A percentile compares a stretch with the other conserved stretches of the same genome.
Evolutionary conservation across 1,140 invertebrate genomes (phyloP).

Genomic region (fruit fly (Drosophila melanogaster)): DNA sequence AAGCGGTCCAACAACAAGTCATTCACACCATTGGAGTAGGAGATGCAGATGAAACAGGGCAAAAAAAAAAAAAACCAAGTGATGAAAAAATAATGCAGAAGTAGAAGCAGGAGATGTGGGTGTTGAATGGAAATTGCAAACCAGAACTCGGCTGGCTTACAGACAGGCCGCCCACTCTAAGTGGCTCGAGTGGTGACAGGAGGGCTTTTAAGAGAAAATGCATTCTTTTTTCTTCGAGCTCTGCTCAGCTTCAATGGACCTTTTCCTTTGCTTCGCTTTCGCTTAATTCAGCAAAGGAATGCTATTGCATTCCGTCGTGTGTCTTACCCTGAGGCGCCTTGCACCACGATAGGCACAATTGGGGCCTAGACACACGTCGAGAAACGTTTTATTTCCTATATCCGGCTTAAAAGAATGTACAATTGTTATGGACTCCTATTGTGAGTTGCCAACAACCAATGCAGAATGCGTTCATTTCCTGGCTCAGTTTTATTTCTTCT

Average conservation of each 20-base stretch:
- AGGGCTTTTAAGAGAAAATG: conserved; percentile 18
- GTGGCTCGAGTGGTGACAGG: conserved; percentile 41
- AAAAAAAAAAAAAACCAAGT: conserved; percentile 1
- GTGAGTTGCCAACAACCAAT: not conserved
- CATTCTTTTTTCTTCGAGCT: not conserved
- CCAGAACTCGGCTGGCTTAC: conserved; percentile 14
- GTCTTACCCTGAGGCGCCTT: not conserved
- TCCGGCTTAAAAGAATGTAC: not conserved
- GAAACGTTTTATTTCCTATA: conserved; percentile 7
- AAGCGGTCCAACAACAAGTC: conserved; percentile 55
- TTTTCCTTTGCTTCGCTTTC: conserved; percentile 14
- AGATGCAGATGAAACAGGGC: not conserved
- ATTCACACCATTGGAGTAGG: conserved; percentile 57
- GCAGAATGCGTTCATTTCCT: not conserved
- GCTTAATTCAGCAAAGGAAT: conserved; percentile 21
- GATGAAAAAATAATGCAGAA: not conserved
- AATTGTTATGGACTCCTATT: conserved; percentile 19
- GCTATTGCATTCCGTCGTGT: not conserved
- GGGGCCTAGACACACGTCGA: conserved; percentile 8
- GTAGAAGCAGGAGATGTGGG: not conserved
- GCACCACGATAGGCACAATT: conserved; percentile 7
- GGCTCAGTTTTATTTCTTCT: not conserved
- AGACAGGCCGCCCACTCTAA: conserved; percentile 25
- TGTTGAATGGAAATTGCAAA: conserved; percentile 44
- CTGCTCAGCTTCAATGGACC: not conserved